Evolutionary conservation across 2,113 vertebrate genomes (phyloP), one percentile per base, ranked within the genome.

Genomic region (Dasyprocta punctata): DNA sequence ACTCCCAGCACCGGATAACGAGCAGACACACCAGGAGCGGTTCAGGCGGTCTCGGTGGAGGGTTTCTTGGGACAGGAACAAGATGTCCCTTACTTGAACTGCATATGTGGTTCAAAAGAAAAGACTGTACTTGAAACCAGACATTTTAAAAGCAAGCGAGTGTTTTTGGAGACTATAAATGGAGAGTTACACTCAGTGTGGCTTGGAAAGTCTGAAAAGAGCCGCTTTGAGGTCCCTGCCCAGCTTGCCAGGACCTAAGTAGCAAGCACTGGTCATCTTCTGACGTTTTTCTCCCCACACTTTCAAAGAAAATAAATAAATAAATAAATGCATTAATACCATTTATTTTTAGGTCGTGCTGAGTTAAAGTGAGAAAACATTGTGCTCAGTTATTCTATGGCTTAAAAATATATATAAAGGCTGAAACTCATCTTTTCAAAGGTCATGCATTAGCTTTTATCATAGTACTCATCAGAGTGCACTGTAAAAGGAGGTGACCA

Each of bases 271-370:
- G 1, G 1, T 89, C 26, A 9, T 84, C 0, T 86, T 90, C 82
- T 26, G 5, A 47, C 28, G 1, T 82, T 75, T 88, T 89, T 94
- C 49, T 97, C 69, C 0, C 22, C 28, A 36, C 65, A 11, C 52
- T 73, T 96, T 91, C 61, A 89, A 96, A 90, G 52, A 91, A 91
- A 47, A 9, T 30, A 26, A 61, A 60, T 1, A 83, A 61, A 54
- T 26, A 60, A 58, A 44, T 87, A 90, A 93, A 65, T 93, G 54
- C 65, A 14, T 81, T 26, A 73, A 71, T 85, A 36, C 84, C 14
- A 78, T 84, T 96, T 90, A 19, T 52, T n/a, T 77, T 78, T 38
- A 78, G 94, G 69, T 61, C 8, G 24, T 87, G 52, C 7, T 60
- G 20, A 81, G 58, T 75, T 71, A 49, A 86, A 81, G 41, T 33